These are phyloP conservation scores for Narcine bancroftii DNA, from an alignment of 2,113 vertebrate genomes.

Conservation along the genomic window DNA sequence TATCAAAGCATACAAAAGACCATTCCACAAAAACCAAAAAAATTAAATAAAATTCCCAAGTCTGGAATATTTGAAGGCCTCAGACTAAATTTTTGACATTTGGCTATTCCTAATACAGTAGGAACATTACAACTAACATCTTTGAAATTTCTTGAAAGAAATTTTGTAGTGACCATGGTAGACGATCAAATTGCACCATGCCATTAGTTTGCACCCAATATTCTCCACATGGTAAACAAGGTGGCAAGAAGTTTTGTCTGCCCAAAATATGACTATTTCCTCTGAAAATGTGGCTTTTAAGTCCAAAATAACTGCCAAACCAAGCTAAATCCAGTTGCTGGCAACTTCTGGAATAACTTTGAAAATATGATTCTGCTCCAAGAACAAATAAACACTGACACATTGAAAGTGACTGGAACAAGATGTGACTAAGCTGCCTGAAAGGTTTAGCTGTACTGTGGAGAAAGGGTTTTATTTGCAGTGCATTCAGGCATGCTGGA, in stretches of 20 bases:
- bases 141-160: not conserved
- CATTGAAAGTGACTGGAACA: conserved; percentile 53
- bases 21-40: not conserved
- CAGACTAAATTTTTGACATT: not conserved
- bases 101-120: not conserved
- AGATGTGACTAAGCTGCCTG: conserved; percentile 46
- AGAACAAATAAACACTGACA: conserved; percentile 60
- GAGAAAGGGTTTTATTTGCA: not conserved
- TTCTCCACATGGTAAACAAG: conserved; percentile 46
- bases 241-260: conserved; percentile 55
- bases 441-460: conserved; percentile 43
- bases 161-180: conserved; percentile 5
- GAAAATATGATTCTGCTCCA: conserved; percentile 56
- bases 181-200: not conserved
- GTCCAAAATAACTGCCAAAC: conserved; percentile 43
- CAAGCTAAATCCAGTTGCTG: conserved; percentile 56
- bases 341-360: conserved; percentile 57
- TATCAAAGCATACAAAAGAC: not conserved
- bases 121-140: not conserved
- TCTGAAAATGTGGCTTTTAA: conserved; percentile 56
- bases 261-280: conserved; percentile 57
- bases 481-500: not conserved
- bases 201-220: not conserved
- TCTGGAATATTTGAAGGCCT: not conserved
- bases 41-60: not conserved